A percentile compares a stretch with the other conserved stretches of the same genome.
These are phyloP conservation scores for Limnephilus lunatus DNA, from an alignment of 2,888 invertebrate genomes.

Conservation along the genomic window DNA sequence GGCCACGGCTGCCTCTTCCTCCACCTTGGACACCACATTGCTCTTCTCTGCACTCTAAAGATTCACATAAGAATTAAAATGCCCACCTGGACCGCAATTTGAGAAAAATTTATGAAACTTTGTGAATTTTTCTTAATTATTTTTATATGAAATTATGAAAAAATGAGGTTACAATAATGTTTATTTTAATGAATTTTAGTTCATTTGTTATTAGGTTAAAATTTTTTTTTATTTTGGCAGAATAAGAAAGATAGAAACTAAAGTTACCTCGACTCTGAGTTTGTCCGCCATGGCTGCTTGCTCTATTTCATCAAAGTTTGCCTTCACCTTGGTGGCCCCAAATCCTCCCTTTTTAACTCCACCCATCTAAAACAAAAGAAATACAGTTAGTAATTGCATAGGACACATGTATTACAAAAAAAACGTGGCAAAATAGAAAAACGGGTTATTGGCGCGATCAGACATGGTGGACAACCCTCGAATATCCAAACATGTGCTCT, in stretches of 20 bases:
- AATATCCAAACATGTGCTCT: background rate
- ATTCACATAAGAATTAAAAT: too few species aligned
- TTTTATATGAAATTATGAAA: too few species aligned
- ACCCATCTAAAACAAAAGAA: slow-evolving; percentile 80
- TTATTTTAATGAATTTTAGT: too few species aligned
- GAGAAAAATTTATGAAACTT: too few species aligned
- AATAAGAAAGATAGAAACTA: background rate
- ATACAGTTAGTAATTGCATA: background rate
- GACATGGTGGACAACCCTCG: background rate
- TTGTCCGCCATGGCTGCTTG: slow-evolving; percentile 91
- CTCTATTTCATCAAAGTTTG: slow-evolving; percentile 97
- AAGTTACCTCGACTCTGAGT: slow-evolving; percentile 76
- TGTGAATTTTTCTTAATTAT: too few species aligned
- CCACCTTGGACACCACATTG: slow-evolving; percentile 74
- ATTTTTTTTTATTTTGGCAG: background rate
- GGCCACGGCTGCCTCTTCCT: slow-evolving; percentile 83
- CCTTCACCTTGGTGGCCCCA: slow-evolving; percentile 95
- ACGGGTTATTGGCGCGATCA: background rate
- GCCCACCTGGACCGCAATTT: too few species aligned
- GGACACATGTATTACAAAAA: background rate
- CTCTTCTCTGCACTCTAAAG: slow-evolving; percentile 65
- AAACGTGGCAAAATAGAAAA: background rate
- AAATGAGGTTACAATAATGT: too few species aligned
- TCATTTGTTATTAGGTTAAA: too few species aligned
- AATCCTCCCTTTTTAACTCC: slow-evolving; percentile 89